Conservation (phyloP, 1,140 invertebrate species). For the Arctopsyche grandis region DNA sequence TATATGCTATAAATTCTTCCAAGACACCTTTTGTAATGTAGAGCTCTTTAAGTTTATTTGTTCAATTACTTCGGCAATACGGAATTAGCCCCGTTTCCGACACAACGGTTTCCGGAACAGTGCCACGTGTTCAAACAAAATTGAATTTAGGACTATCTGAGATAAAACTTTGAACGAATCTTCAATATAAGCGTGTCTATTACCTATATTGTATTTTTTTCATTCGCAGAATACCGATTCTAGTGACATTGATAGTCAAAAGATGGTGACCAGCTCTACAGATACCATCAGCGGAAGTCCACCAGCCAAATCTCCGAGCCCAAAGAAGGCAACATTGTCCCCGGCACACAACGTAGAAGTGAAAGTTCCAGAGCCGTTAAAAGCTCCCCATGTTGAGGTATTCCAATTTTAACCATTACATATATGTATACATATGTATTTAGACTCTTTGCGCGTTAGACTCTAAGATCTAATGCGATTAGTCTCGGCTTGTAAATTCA, state of each 20-base stretch:
- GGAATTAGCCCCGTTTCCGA: constrained; percentile 5
- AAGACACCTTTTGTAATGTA: neutral
- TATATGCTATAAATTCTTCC: too few species aligned
- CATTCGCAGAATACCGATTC: constrained; percentile 48
- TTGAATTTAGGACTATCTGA: neutral
- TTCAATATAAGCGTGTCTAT: neutral
- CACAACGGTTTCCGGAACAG: neutral
- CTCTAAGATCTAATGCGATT: constrained; percentile 19
- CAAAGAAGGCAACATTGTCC: neutral
- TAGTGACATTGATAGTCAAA: constrained; percentile 53
- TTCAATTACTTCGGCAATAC: constrained; percentile 14
- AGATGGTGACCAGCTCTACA: constrained; percentile 50
- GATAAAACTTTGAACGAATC: neutral
- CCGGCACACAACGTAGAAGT: constrained; percentile 15
- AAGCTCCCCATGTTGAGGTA: constrained; percentile 50
- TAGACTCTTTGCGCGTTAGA: neutral
- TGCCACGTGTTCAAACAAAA: neutral
- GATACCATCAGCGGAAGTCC: constrained; percentile 49
- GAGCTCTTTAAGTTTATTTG: constrained; percentile 13
- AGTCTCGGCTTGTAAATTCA: constrained; percentile 29
- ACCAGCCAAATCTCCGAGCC: constrained; percentile 32
- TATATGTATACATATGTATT: neutral
- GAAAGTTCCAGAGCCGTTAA: constrained; percentile 40
- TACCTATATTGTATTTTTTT: neutral
- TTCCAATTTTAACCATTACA: neutral